Base-by-base conservation (phyloP, 1,140 invertebrate species). In the Drosophila lowei region DNA sequence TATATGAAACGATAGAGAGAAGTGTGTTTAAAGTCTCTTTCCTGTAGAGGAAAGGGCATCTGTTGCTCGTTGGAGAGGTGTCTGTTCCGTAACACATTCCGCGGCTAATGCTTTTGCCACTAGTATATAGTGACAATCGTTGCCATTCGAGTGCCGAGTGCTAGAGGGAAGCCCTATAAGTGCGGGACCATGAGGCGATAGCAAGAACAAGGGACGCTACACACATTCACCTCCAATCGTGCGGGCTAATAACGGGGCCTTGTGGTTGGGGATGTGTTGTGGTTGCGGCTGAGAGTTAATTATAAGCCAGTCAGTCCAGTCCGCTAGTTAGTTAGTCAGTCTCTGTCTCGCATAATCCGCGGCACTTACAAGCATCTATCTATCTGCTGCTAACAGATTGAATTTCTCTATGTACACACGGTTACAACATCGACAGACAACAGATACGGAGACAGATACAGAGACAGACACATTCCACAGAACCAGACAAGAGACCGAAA, bases 21-120 rank as follows among this genome's bases (percentile, higher is more conserved):
- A 46, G 30, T 34, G 30, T 34, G 23, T 25, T 25, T 4, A 25
- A 25, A 25, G 23, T 25, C 23, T 25, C 23, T 25, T 34, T 38
- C 3, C 34, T 13, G 3, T 4, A 13, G 34, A 38, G 4, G 21
- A 2, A 15, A 30, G 54, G 42, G 54, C n/a, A 56, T 56, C 9
- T 28, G 38, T 9, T 47, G 18, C 18, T 47, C 11, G 34, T 13
- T 38, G 11, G 34, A 18, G 15, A 28, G 30, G 38, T 18, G 28
- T 34, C 34, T 47, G 44, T 52, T 28, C 47, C 28, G 8, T 72
- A 15, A 49, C 16, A 59, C 77, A 81, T 86, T 86, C 83, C 59
- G 55, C 73, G 73, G 73, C 73, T 86, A 86, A 85, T 86, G 68
- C 61, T 62, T 88, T 38, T 75, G 62, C 70, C 83, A 86, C 81